These are phyloP conservation scores for Drosophila ercepeae DNA, from an alignment of 1,140 invertebrate genomes.

Conservation along the genomic window DNA sequence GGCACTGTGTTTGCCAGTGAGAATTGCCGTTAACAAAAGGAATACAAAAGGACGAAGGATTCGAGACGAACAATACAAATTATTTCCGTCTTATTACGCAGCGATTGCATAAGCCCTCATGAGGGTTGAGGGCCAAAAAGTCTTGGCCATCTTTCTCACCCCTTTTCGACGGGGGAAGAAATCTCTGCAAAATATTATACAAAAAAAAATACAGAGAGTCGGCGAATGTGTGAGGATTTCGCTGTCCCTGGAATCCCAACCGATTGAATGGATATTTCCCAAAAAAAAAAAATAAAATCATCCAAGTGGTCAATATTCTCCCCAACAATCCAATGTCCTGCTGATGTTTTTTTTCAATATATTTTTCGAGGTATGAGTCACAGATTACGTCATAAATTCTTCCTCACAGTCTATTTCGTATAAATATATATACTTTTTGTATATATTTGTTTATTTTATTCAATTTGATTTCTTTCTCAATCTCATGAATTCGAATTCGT, in stretches of 20 bases:
- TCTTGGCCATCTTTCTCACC: neutral
- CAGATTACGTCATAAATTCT: conserved; percentile 73
- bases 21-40: conserved; percentile 10
- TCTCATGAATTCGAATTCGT: neutral
- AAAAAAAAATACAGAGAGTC: conserved; percentile 43
- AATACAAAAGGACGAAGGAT: conserved; percentile 11
- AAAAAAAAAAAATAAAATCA: neutral
- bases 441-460: neutral
- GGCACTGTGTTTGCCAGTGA: conserved; percentile 10
- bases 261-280: conserved; percentile 36
- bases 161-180: conserved; percentile 20
- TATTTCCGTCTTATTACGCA: conserved; percentile 79
- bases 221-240: conserved; percentile 2
- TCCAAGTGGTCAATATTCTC: conserved; percentile 55
- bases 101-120: conserved; percentile 67
- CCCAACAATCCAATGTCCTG: conserved; percentile 6
- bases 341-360: conserved; percentile 40
- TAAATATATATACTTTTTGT: neutral
- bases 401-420: conserved; percentile 12
- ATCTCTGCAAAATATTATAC: conserved; percentile 39
- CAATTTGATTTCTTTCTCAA: neutral
- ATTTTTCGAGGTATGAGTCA: neutral
- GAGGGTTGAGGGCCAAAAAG: conserved; percentile 19
- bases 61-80: conserved; percentile 60
- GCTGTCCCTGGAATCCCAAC: conserved; percentile 41